Evolutionary conservation across 2,797 vertebrate genomes (phyloP).

Genomic region (Notoglanidium macrostoma): DNA sequence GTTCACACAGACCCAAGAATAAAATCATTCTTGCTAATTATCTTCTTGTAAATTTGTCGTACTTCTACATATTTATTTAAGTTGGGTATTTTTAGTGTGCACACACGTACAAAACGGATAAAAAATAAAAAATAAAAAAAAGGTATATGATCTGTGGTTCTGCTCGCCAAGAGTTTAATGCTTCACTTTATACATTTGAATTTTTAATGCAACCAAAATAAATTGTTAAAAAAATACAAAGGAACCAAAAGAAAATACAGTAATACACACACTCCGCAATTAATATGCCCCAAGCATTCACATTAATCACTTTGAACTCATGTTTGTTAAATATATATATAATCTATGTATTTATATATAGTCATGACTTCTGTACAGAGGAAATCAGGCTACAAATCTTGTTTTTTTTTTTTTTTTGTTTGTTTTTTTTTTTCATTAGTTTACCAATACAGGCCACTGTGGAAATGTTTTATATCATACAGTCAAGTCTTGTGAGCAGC

Average conservation of each 20-base stretch:
- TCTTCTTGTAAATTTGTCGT: neutral
- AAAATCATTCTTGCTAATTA: neutral
- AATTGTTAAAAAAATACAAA: constrained; percentile 67
- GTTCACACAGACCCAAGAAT: neutral
- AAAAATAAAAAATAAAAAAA: neutral
- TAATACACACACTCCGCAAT: constrained; percentile 63
- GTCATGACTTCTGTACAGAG: constrained; percentile 79
- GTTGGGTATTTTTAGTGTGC: neutral
- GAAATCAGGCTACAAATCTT: constrained; percentile 83
- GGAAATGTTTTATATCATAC: constrained; percentile 84
- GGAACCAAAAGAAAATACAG: constrained; percentile 45
- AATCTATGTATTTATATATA: constrained; percentile 57
- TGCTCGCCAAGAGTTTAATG: constrained; percentile 78
- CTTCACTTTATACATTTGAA: constrained; percentile 73
- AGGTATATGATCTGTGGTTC: constrained; percentile 48
- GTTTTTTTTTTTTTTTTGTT: constrained; percentile 64
- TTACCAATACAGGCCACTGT: constrained; percentile 86
- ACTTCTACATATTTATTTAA: too few species aligned
- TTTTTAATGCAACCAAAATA: constrained; percentile 73
- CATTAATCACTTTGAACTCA: constrained; percentile 76
- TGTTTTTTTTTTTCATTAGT: constrained; percentile 64
- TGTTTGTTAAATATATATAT: constrained; percentile 75
- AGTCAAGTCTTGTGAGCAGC: constrained; percentile 81
- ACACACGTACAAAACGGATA: neutral
- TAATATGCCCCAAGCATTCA: constrained; percentile 85